phyloP scores from a whole-genome alignment of 2,797 vertebrate genomes.

The Chiroxiphia lanceolata region DNA sequence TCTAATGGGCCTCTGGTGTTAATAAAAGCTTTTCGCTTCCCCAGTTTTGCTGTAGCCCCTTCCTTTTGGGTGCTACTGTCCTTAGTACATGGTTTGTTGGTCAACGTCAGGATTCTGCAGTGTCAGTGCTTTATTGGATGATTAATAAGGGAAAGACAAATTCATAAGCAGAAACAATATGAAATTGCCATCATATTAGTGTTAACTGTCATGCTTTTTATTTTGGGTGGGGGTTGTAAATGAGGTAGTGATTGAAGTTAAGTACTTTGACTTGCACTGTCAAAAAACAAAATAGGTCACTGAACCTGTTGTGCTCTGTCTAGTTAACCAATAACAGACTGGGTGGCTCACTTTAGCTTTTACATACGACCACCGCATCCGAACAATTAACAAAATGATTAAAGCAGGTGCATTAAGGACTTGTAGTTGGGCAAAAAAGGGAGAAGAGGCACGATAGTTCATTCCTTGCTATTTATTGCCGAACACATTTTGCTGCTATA shows the following conservation, averaged over 20 bases:
- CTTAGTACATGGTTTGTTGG: constrained; percentile 99
- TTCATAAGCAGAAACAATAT: constrained; percentile 95
- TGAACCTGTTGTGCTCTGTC: constrained; percentile 75
- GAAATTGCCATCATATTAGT: constrained; percentile 86
- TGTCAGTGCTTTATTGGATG: constrained; percentile 98
- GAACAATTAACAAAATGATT: constrained; percentile 15
- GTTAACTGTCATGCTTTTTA: constrained; percentile 80
- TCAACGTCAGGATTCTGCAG: constrained; percentile 94
- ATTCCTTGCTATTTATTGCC: constrained; percentile 63
- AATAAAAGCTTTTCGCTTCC: constrained; percentile 92
- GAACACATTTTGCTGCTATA: constrained; percentile 63
- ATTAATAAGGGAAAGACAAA: constrained; percentile 98
- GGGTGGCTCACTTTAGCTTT: constrained; percentile 31
- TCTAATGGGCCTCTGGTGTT: constrained; percentile 98
- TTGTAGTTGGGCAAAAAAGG: constrained; percentile 34
- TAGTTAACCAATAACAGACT: constrained; percentile 78
- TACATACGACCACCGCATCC: background rate
- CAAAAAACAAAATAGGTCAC: constrained; percentile 79
- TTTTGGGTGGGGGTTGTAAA: constrained; percentile 76
- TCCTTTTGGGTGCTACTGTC: constrained; percentile 96
- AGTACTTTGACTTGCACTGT: constrained; percentile 80
- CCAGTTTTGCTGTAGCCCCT: constrained; percentile 78
- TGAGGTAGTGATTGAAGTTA: constrained; percentile 83
- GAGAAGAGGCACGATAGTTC: background rate
- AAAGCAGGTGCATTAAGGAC: background rate